Base-by-base conservation (phyloP, 2,797 vertebrate species). In the Tangara arthus region DNA sequence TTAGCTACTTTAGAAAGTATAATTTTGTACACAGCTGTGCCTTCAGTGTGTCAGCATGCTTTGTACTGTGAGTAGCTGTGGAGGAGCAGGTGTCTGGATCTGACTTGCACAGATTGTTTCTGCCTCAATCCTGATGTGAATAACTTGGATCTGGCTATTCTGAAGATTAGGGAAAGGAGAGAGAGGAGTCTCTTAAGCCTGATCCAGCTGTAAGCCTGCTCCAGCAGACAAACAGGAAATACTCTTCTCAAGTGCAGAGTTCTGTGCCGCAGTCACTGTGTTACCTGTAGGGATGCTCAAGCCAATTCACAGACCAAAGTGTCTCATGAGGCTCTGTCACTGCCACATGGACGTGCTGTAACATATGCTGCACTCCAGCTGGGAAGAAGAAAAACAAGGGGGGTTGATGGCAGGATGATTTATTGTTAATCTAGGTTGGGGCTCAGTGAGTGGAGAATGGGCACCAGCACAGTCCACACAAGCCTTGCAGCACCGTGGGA, bases 231-330 rank as follows among this genome's bases (percentile, higher is more conserved):
- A 59, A 21, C 6, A 55, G 61, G 26, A 87, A 85, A 73, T 27
- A 24, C 32, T 66, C 20, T 69, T 50, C 55, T 77, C 72, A 47
- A 88, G 44, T 24, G 52, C 57, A 34, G 12, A 8, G 37, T 50
- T 73, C 41, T 66, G n/a, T 39, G 9, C 0, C 0, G 16, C 11
- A 37, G 61, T 79, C n/a, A 22, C 47, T 15, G 14, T 30, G 13
- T 18, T 59, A 82, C 56, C 64, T 70, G 27, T 32, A 71, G 42
- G 49, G 49, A 47, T 35, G 28, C 28, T 61, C 0, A 1, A 71
- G 37, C 35, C 53, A 61, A 7, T 10, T 42, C 65, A 30, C 20
- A 64, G 37, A 13, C 30, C 46, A 52, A 28, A 32, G 57, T 13
- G 22, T 69, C 50, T 65, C 32, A 1, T 2, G 35, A 61, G n/a